Evolutionary conservation across 2,888 invertebrate species (phyloP).

Genomic region (Oxystoma pomonae): DNA sequence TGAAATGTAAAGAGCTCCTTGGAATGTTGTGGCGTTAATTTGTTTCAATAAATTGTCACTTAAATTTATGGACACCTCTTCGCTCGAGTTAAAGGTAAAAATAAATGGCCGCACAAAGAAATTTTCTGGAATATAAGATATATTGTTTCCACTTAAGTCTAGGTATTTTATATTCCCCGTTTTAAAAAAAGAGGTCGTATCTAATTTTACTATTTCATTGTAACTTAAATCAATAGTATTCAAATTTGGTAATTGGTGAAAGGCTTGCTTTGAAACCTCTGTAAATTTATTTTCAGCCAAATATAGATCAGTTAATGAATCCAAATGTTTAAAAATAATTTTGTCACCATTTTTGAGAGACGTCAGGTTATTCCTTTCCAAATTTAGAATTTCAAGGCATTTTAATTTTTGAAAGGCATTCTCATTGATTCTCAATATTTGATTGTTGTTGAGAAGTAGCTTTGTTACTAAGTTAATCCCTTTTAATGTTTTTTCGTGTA

Average conservation of each 20-base stretch:
- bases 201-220: background rate
- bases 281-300: background rate
- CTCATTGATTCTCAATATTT: conserved; percentile 20
- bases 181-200: background rate
- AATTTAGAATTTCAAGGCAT: conserved; percentile 20
- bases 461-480: conserved; percentile 23
- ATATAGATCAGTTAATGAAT: background rate
- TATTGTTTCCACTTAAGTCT: background rate
- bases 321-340: background rate
- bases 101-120: background rate
- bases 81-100: background rate
- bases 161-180: background rate
- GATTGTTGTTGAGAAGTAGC: conserved; percentile 26
- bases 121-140: background rate
- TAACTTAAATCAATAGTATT: background rate
- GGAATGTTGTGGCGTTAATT: background rate
- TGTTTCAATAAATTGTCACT: background rate
- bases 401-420: conserved; percentile 24
- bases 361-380: conserved; percentile 25
- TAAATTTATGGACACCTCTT: background rate
- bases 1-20: background rate
- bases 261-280: background rate
- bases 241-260: background rate
- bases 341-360: background rate
- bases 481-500: conserved; percentile 24